Conservation (phyloP, 2,888 invertebrate genomes). For the Chelonus formosanus region DNA sequence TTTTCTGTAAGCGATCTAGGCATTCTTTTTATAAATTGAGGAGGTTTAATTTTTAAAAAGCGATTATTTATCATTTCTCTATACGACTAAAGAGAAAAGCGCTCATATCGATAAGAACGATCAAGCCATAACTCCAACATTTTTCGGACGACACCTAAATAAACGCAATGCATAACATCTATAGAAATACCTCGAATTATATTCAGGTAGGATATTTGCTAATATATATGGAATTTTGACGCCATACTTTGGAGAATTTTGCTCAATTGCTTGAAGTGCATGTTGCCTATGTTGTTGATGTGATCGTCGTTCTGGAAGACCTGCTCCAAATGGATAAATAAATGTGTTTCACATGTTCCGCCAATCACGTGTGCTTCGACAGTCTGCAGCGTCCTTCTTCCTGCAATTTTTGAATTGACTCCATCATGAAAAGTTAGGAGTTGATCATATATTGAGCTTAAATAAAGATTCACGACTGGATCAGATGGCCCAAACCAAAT, state of each 20-base stretch:
- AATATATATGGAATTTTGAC: too few relatives aligned
- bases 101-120: conserved; percentile 13
- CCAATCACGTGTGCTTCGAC: not conserved
- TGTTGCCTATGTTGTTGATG: not conserved
- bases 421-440: too few relatives aligned
- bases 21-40: conserved; percentile 22
- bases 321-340: conserved; percentile 25
- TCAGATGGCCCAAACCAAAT: not conserved
- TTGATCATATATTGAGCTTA: too few relatives aligned
- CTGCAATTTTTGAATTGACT: too few relatives aligned
- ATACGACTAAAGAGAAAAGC: conserved; percentile 19
- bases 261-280: conserved; percentile 4
- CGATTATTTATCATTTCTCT: conserved; percentile 22
- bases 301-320: not conserved
- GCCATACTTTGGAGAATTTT: conserved; percentile 6
- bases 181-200: too few relatives aligned
- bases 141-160: too few relatives aligned
- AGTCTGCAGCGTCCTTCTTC: too few relatives aligned
- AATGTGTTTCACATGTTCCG: conserved; percentile 10
- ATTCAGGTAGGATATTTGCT: too few relatives aligned
- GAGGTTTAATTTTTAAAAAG: conserved; percentile 21
- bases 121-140: not conserved
- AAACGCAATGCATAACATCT: too few relatives aligned
- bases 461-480: not conserved
- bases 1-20: conserved; percentile 14